Conservation (phyloP, 2,888 invertebrate genomes). For the Unio delphinus region DNA sequence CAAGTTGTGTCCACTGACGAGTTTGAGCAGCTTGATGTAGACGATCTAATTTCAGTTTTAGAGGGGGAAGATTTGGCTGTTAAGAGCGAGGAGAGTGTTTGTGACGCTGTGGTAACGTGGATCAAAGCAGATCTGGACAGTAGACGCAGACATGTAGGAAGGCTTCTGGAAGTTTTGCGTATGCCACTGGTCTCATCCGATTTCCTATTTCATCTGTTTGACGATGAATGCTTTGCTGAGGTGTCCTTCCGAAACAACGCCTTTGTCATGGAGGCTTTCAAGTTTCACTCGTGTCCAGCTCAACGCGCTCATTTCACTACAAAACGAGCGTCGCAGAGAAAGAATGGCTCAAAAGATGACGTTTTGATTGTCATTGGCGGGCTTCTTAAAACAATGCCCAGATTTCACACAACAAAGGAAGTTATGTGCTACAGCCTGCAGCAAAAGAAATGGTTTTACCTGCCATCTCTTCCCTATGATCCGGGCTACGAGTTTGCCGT, state of each 20-base stretch:
- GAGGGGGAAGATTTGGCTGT: slow-evolving; percentile 87
- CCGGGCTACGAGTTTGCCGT: slow-evolving; percentile 58
- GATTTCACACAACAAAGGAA: slow-evolving; percentile 52
- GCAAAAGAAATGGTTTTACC: slow-evolving; percentile 53
- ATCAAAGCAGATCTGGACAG: slow-evolving; percentile 76
- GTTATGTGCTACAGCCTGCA: slow-evolving; percentile 57
- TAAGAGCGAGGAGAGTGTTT: slow-evolving; percentile 86
- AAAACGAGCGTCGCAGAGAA: slow-evolving; percentile 38
- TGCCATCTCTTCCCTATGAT: slow-evolving; percentile 56
- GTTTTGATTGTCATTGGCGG: slow-evolving; percentile 54
- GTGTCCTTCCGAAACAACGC: slow-evolving; percentile 23
- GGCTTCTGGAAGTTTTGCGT: slow-evolving; percentile 52
- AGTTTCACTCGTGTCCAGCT: slow-evolving; percentile 51
- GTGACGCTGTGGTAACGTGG: slow-evolving; percentile 83
- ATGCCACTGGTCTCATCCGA: slow-evolving; percentile 55
- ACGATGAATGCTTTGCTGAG: slow-evolving; percentile 33
- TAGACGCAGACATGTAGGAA: slow-evolving; percentile 73
- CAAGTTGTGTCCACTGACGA: slow-evolving; percentile 47
- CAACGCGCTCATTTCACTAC: slow-evolving; percentile 44
- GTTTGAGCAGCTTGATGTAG: slow-evolving; percentile 76
- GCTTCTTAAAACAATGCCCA: slow-evolving; percentile 48
- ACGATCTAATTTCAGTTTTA: slow-evolving; percentile 84
- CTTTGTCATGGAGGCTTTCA: slow-evolving; percentile 49
- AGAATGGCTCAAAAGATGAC: slow-evolving; percentile 46
- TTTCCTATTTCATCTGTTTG: slow-evolving; percentile 48